phyloP scores from a whole-genome alignment of 2,888 invertebrate genomes.

The Bhutanitis thaidina region DNA sequence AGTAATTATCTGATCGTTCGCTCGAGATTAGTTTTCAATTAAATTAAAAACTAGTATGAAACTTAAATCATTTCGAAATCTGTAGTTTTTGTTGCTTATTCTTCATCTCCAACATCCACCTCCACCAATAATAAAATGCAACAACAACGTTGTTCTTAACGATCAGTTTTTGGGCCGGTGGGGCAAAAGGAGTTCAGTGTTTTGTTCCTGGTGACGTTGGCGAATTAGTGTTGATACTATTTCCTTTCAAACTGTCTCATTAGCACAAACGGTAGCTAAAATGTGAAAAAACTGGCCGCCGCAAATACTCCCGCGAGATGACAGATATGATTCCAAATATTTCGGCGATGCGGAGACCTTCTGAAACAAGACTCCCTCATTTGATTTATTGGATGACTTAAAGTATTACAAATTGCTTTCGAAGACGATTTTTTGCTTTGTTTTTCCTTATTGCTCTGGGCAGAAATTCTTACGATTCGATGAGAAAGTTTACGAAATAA shows the following conservation, averaged over 20 bases:
- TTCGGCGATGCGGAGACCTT: conserved; percentile 68
- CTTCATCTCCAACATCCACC: no score
- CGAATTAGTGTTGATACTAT: background rate
- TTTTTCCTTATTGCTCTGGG: conserved; percentile 6
- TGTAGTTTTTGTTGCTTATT: no score
- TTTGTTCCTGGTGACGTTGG: no score
- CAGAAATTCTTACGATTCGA: conserved; percentile 13
- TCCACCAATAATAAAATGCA: no score
- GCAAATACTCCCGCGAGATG: conserved; percentile 64
- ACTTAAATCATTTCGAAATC: no score
- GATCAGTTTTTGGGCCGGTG: no score
- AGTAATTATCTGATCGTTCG: no score
- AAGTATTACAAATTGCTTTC: conserved; percentile 69
- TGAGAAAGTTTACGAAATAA: background rate
- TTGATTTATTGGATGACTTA: conserved; percentile 64
- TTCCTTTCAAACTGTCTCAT: conserved; percentile 41
- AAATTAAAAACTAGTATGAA: no score
- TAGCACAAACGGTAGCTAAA: conserved; percentile 51
- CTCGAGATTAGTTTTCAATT: no score
- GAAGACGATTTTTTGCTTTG: conserved; percentile 35
- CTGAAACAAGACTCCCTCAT: conserved; percentile 62
- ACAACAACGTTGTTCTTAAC: no score
- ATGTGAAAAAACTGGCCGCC: conserved; percentile 42
- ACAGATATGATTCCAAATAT: conserved; percentile 73
- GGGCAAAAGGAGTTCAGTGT: no score